Evolutionary conservation across 2,797 vertebrate genomes (phyloP).

Genomic region (Vultur gryphus): DNA sequence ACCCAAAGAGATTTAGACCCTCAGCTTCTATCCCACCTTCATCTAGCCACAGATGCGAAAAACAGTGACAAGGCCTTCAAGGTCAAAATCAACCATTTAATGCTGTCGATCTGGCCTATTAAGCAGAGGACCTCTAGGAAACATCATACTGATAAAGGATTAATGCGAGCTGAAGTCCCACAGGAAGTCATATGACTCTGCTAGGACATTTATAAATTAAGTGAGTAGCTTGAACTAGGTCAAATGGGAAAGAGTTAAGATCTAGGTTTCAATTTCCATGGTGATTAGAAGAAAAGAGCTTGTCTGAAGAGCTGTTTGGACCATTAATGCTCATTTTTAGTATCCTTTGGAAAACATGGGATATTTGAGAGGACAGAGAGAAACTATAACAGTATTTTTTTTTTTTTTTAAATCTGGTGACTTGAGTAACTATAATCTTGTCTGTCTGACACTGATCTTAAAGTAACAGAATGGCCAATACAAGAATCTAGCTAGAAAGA

Average conservation of each 20-base stretch:
- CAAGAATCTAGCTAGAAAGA: not conserved
- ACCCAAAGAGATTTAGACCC: not conserved
- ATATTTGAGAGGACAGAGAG: not conserved
- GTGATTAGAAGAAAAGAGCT: not conserved
- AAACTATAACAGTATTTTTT: not conserved
- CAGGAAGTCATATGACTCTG: not conserved
- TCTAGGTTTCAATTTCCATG: not conserved
- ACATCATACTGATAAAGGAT: not conserved
- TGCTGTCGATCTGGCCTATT: not conserved
- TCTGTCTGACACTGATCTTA: not conserved
- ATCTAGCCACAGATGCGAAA: not conserved
- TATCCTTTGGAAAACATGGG: not conserved
- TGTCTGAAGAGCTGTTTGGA: not conserved
- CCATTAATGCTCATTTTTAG: not conserved
- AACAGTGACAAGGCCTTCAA: not conserved
- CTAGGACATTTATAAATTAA: not conserved
- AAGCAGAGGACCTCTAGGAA: not conserved
- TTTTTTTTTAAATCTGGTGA: not conserved
- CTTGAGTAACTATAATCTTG: not conserved
- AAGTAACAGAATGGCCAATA: not conserved
- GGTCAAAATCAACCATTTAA: not conserved
- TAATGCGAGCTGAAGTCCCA: not conserved
- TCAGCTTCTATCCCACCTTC: not conserved
- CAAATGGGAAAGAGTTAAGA: slow-evolving; percentile 1
- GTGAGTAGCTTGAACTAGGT: not conserved